Evolutionary conservation across 1,140 invertebrate genomes (phyloP), one percentile per base, ranked within the genome.

Genomic region (Drosophila jambulina): DNA sequence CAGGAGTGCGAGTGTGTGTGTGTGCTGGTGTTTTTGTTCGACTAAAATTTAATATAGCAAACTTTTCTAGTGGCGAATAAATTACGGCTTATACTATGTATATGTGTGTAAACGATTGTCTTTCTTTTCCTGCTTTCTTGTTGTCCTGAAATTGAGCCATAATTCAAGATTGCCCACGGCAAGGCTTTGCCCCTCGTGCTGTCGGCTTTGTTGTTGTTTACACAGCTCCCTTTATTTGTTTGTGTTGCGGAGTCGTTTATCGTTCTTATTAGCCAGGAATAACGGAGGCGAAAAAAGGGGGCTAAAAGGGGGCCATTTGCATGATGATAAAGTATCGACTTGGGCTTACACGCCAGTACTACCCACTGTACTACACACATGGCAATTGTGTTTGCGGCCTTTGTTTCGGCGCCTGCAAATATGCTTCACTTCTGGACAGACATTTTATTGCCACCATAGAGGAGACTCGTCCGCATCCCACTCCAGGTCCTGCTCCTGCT

Each of bases 251-350:
- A 56, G 46, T 68, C 68, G 51, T 80, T 87, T 62, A 74, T 77
- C 70, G 60, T 83, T 67, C 72, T 74, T 87, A 74, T 79, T 87
- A 82, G 60, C 59, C 71, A 58, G 60, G 62, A 34, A 21, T 13
- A 21, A 45, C 27, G 19, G 23, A 36, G 45, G 53, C 53, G 12
- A 12, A 58, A 43, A 54, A 62, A 19, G 27, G 48, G 61, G 63
- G 32, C 32, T 25, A 23, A 19, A 25, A 13, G 13, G 34, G 34
- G 54, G n/a, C 67, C 68, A 85, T 85, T 85, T 85, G 68, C 78
- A 85, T 80, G 76, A 82, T 87, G 75, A 85, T 86, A 79, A 77
- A 87, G 83, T 87, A 82, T 77, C 83, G 63, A 82, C 75, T 69
- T 61, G 82, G 75, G 82, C 63, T 65, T 75, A 75, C 75, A 67